These are phyloP conservation scores for Leptocoma aspasia DNA, from an alignment of 2,113 vertebrate species.

Conservation along the genomic window DNA sequence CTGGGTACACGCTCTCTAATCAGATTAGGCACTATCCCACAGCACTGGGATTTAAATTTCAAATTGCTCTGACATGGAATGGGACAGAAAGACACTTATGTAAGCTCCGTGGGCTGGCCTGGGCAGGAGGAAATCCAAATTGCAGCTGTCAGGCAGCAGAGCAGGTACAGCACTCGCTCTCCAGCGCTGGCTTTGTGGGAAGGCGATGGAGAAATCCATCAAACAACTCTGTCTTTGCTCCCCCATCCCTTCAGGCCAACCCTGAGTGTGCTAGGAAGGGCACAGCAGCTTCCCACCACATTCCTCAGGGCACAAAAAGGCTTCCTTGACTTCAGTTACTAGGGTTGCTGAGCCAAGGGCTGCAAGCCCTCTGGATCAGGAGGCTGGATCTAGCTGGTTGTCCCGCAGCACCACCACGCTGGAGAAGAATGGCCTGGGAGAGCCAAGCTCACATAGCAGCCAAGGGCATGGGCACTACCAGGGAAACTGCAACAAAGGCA, in stretches of 20 bases:
- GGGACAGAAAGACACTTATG: slow-evolving; percentile 7
- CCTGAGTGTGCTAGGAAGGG: background rate
- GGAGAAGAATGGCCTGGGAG: background rate
- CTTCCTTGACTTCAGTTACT: slow-evolving; percentile 60
- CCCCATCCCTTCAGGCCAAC: background rate
- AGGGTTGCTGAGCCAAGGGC: slow-evolving; percentile 26
- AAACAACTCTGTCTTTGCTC: background rate
- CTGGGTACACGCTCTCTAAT: background rate
- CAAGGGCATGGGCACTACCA: background rate
- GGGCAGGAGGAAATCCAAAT: background rate
- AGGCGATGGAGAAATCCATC: background rate
- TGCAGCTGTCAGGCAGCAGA: background rate
- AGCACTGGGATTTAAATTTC: background rate
- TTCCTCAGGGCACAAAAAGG: slow-evolving; percentile 45
- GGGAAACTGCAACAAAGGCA: slow-evolving; percentile 37
- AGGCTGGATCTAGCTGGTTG: background rate
- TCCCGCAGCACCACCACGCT: background rate
- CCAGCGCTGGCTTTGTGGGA: background rate
- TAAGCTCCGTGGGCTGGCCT: background rate
- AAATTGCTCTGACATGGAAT: slow-evolving; percentile 22
- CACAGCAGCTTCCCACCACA: slow-evolving; percentile 52
- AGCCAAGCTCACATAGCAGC: slow-evolving; percentile 48
- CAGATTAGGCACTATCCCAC: background rate
- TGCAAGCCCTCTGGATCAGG: background rate
- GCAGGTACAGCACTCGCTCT: background rate